phyloP scores from a whole-genome alignment of 1,140 invertebrate species.

The Maconellicoccus hirsutus region DNA sequence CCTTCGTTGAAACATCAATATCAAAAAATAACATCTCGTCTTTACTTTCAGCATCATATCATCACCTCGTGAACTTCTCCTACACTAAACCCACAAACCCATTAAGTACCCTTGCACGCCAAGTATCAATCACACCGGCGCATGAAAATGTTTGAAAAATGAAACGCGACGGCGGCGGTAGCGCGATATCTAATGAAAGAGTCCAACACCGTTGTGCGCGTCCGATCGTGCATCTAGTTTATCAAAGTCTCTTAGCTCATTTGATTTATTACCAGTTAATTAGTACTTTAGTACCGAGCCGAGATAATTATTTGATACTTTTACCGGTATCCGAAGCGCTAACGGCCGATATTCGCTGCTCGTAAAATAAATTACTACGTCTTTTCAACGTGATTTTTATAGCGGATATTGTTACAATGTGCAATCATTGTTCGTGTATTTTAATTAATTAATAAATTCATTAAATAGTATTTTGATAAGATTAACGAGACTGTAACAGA shows the following conservation, averaged over 20 bases:
- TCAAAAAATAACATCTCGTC: no score
- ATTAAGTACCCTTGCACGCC: no score
- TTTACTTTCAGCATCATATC: no score
- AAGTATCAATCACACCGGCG: no score
- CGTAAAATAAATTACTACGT: neutral
- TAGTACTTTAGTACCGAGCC: slow-evolving; percentile 1
- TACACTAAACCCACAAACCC: no score
- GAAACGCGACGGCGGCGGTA: neutral
- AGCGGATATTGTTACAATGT: neutral
- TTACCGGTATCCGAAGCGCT: neutral
- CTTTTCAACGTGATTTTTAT: slow-evolving; percentile 3
- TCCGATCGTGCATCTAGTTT: slow-evolving; percentile 2
- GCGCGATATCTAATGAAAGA: neutral
- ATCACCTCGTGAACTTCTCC: no score
- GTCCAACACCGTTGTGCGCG: neutral
- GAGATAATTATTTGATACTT: neutral
- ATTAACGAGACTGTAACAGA: neutral
- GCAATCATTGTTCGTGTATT: neutral
- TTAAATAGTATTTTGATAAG: neutral
- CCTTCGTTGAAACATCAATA: no score
- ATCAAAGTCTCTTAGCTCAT: neutral
- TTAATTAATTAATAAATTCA: slow-evolving; percentile 7
- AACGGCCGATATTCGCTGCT: slow-evolving; percentile 2
- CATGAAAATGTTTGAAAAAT: no score
- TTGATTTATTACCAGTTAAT: slow-evolving; percentile 10